Conservation (phyloP, 2,888 invertebrate species). For the Pseudeuparius sepicola region DNA sequence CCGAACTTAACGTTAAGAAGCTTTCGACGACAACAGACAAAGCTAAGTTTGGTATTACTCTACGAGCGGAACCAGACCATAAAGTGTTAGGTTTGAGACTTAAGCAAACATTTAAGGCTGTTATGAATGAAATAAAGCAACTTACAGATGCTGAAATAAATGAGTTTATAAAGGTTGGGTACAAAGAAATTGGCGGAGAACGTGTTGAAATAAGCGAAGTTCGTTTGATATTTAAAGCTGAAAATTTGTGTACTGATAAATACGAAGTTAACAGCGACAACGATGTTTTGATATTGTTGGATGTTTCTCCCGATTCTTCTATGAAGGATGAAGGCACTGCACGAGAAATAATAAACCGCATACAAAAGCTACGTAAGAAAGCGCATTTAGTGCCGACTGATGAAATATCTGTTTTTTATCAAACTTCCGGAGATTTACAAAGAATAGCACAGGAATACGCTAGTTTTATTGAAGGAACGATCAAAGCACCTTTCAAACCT, state of each 20-base stretch:
- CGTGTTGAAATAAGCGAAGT: conserved; percentile 68
- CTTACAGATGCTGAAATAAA: conserved; percentile 72
- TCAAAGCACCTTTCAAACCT: conserved; percentile 66
- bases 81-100: conserved; percentile 80
- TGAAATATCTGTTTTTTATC: conserved; percentile 72
- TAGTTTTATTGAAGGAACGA: conserved; percentile 69
- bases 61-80: conserved; percentile 92
- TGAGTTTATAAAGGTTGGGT: conserved; percentile 58
- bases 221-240: conserved; percentile 71
- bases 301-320: conserved; percentile 79
- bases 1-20: conserved; percentile 85
- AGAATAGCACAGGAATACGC: conserved; percentile 60
- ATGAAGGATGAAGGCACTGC: conserved; percentile 93
- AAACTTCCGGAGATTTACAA: conserved; percentile 52
- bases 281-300: conserved; percentile 79
- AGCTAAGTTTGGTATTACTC: conserved; percentile 70
- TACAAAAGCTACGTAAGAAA: conserved; percentile 94
- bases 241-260: conserved; percentile 51
- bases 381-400: conserved; percentile 87
- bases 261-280: conserved; percentile 89
- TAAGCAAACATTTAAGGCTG: conserved; percentile 82
- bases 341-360: conserved; percentile 89
- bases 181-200: conserved; percentile 65
- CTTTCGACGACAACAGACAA: conserved; percentile 83
- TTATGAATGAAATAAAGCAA: conserved; percentile 70